Conservation (phyloP, 2,888 invertebrate genomes). For the Harpalus rubripes region DNA sequence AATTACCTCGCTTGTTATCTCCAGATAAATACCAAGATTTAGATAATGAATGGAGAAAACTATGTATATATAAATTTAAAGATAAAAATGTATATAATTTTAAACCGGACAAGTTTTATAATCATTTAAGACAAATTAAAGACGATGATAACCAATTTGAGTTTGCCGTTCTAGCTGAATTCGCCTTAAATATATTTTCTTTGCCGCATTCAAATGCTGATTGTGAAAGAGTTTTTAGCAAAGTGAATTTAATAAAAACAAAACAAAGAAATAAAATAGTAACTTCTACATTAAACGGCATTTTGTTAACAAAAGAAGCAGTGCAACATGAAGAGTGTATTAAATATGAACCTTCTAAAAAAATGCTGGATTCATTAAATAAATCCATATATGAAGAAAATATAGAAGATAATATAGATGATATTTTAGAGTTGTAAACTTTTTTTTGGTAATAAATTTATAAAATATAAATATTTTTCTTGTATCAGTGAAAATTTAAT, state of each 20-base stretch:
- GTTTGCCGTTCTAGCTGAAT: slow-evolving; percentile 62
- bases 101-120: slow-evolving; percentile 68
- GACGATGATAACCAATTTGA: slow-evolving; percentile 11
- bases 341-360: slow-evolving; percentile 28
- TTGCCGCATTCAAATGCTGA: too few relatives aligned
- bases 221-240: too few relatives aligned
- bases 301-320: background rate
- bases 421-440: too few relatives aligned
- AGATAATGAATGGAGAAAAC: slow-evolving; percentile 69
- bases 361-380: too few relatives aligned
- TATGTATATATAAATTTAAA: too few relatives aligned
- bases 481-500: too few relatives aligned
- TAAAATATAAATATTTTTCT: too few relatives aligned
- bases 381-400: too few relatives aligned
- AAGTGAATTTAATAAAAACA: too few relatives aligned
- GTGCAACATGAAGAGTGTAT: slow-evolving; percentile 17
- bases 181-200: slow-evolving; percentile 67
- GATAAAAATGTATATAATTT: slow-evolving; percentile 63
- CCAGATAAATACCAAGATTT: slow-evolving; percentile 60
- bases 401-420: too few relatives aligned
- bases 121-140: slow-evolving; percentile 54
- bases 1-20: slow-evolving; percentile 39
- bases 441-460: too few relatives aligned
- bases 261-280: slow-evolving; percentile 66
- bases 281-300: slow-evolving; percentile 22